Percentiles rank a stretch among this genome's conserved stretches.
These are phyloP conservation scores for Knipowitschia caucasica DNA, from an alignment of 2,797 vertebrate species.

Conservation along the genomic window DNA sequence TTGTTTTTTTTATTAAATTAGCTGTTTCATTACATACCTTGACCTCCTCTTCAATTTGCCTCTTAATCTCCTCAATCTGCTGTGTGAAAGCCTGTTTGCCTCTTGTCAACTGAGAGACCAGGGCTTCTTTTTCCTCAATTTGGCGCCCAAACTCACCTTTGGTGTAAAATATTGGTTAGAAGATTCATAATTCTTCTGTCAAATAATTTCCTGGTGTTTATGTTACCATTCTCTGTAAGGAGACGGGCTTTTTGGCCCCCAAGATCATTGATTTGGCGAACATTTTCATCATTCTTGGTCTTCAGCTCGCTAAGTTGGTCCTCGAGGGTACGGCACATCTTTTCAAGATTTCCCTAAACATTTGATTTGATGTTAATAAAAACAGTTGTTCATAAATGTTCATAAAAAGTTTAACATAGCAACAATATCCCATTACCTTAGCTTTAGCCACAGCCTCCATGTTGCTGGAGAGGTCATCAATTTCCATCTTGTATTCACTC, in stretches of 20 bases:
- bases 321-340: slow-evolving; percentile 83
- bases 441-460: slow-evolving; percentile 79
- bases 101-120: slow-evolving; percentile 84
- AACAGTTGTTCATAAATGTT: no score
- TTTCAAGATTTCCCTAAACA: slow-evolving; percentile 79
- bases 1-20: slow-evolving; percentile 82
- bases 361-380: no score
- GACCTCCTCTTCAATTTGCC: slow-evolving; percentile 84
- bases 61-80: slow-evolving; percentile 85
- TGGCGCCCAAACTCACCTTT: slow-evolving; percentile 79
- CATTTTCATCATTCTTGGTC: slow-evolving; percentile 77
- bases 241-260: slow-evolving; percentile 84
- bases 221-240: slow-evolving; percentile 86
- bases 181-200: no score
- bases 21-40: slow-evolving; percentile 77
- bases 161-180: not conserved
- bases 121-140: slow-evolving; percentile 82
- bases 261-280: slow-evolving; percentile 80
- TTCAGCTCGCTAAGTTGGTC: slow-evolving; percentile 83
- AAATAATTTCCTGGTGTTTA: no score
- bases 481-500: slow-evolving; percentile 74
- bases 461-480: slow-evolving; percentile 82
- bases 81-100: slow-evolving; percentile 83
- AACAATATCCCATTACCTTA: slow-evolving; percentile 70
- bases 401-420: no score